These are phyloP conservation scores for Zosterops hypoxanthus DNA, from an alignment of 2,113 vertebrate genomes.

Conservation along the genomic window DNA sequence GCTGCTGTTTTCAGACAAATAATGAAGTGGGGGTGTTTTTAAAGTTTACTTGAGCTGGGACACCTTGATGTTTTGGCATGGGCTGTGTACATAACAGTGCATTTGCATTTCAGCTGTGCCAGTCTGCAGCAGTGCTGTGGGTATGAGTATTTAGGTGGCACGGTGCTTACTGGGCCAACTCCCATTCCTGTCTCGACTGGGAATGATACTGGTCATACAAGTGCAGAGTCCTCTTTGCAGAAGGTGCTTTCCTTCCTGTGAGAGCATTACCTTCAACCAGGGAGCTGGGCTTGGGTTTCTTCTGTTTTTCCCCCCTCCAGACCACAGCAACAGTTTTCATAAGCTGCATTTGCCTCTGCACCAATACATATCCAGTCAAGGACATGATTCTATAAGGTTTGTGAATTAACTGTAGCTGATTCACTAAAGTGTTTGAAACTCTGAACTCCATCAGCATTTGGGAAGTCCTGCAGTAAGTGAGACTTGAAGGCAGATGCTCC, in stretches of 20 bases:
- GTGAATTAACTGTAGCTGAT: background rate
- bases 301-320: background rate
- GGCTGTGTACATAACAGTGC: background rate
- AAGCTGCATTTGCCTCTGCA: background rate
- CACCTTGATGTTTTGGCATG: background rate
- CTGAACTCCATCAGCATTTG: fast-evolving
- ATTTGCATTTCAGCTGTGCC: background rate
- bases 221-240: background rate
- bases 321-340: background rate
- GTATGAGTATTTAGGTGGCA: background rate
- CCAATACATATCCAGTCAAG: background rate
- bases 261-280: background rate
- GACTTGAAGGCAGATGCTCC: background rate
- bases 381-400: background rate
- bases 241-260: background rate
- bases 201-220: too few species aligned
- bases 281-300: background rate
- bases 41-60: background rate
- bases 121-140: background rate
- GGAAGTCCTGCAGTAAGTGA: background rate
- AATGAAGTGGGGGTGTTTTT: background rate
- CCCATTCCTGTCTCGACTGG: background rate
- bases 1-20: background rate
- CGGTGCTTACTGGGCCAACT: background rate
- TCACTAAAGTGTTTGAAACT: background rate